Evolutionary conservation across 2,888 invertebrate genomes (phyloP), one percentile per base, ranked within the genome.

Genomic region (Philhelius pedissequus): DNA sequence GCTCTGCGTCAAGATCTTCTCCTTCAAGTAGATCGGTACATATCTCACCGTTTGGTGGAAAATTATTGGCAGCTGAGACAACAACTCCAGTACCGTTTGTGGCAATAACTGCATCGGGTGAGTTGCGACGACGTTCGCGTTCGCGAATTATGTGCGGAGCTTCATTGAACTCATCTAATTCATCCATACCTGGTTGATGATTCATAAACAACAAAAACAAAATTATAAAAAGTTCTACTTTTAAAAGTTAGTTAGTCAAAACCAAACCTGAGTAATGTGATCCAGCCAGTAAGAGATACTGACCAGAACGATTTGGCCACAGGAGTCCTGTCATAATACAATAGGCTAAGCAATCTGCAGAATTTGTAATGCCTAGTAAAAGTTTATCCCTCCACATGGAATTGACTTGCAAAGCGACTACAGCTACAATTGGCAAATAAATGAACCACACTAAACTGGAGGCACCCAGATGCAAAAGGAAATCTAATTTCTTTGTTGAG

Each of bases 381-480:
- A 99, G 94, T 92, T 99, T 99, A 92, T 96, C 97, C 92, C 98
- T 94, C 98, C 98, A 99, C 88, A 99, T 93, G 52, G 98, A 96
- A 83, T 97, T 97, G 70, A 99, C 96, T 92, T 98, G 97, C 70
- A 98, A 93, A 11, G 98, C 97, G 87, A 99, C 96, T 69, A 99
- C 94, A 71, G 98, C 98, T 87, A 99, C 95, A 80, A 98, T 96
- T 11, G 99, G 98, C 89, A 99, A 93, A 92, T 99, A 99, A 87
- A 98, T 97, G 90, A 99, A 98, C 99, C 99, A 99, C 11, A 99
- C 99, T 43, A 99, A 93, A 89, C 98, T 98, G 15, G 98, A 98
- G 13, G 99, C 99, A 70, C 98, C 99, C 91, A 99, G 97, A 91
- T 99, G 99, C 62, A 98, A 94, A 73, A 99, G 94, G 92, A 99